Base-by-base conservation (phyloP, 2,113 vertebrate species). In the Antigone vipio region DNA sequence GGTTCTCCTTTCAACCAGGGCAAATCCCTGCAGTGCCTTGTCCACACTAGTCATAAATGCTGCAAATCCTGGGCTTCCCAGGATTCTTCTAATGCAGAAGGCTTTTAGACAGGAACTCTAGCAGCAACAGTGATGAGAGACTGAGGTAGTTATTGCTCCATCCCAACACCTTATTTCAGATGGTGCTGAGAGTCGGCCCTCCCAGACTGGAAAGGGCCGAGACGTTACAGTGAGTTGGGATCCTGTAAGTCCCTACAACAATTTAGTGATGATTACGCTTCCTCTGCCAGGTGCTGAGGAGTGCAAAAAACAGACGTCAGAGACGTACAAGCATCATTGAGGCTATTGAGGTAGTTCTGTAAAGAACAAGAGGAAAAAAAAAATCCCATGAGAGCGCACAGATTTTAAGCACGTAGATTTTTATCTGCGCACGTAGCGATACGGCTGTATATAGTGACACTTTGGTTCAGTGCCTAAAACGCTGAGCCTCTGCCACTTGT, bases 231-330 rank as follows among this genome's bases (percentile, higher is more conserved):
- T 5, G 59, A 32, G 35, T 12, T 26, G 63, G 52, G 50, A 55
- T 16, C 62, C 67, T 32, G 0, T 3, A 16, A 40, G 26, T 7
- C 52, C 47, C 9, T 21, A 42, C 29, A 34, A 8, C 19, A 12
- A 11, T 13, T 38, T 1, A n/a, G 63, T 1, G 45, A 38, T 9
- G 26, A n/a, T 26, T 34, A 2, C 0, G 2, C 21, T 66, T 88
- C 83, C 79, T 45, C 68, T 42, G 64, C 58, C 35, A n/a, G 50
- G 32, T 35, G 73, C 77, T 27, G 50, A 78, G 66, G 40, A 30
- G n/a, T 11, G 20, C 1, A 5, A 47, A 69, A 44, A 71, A 2
- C 44, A 80, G 42, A 17, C 60, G 6, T 15, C 62, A 32, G 55
- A 29, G 23, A 59, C 1, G 1, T 3, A 15, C 4, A 12, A 42